Evolutionary conservation across 2,797 vertebrate species (phyloP).

Genomic region (Hyperoplus lanceolatus): DNA sequence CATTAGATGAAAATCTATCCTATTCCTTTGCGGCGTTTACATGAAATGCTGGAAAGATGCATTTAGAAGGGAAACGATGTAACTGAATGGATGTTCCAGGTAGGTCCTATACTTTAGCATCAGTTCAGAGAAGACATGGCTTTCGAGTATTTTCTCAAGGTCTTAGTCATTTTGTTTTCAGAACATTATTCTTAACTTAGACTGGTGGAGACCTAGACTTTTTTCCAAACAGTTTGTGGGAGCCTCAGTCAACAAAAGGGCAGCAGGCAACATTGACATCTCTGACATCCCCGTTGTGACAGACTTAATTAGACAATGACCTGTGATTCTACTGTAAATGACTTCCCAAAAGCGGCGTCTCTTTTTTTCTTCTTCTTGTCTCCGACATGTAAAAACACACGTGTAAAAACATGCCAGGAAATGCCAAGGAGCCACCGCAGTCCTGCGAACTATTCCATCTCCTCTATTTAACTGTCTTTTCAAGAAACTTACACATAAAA

Average conservation of each 20-base stretch:
- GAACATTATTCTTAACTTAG: constrained; percentile 27
- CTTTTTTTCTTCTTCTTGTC: constrained; percentile 33
- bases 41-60: too few relatives aligned
- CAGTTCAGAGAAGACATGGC: constrained; percentile 2
- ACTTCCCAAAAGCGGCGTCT: constrained; percentile 59
- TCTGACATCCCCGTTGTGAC: constrained; percentile 59
- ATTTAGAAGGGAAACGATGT: background rate
- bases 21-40: background rate
- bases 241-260: constrained; percentile 36
- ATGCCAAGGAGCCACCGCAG: constrained; percentile 39
- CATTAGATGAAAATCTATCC: background rate
- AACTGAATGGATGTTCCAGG: background rate
- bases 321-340: constrained; percentile 70
- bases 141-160: constrained; percentile 19
- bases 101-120: background rate
- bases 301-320: constrained; percentile 71
- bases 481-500: constrained; percentile 26
- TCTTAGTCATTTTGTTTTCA: constrained; percentile 32
- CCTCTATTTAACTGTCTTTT: constrained; percentile 41
- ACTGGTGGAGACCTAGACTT: constrained; percentile 4
- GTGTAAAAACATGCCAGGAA: constrained; percentile 49
- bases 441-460: constrained; percentile 50
- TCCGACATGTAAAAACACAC: constrained; percentile 39
- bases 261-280: constrained; percentile 47
- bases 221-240: constrained; percentile 21